A percentile compares a stretch with the other conserved stretches of the same genome.
Evolutionary conservation across 2,113 vertebrate genomes (phyloP).

Genomic region (Calidris pygmaea): DNA sequence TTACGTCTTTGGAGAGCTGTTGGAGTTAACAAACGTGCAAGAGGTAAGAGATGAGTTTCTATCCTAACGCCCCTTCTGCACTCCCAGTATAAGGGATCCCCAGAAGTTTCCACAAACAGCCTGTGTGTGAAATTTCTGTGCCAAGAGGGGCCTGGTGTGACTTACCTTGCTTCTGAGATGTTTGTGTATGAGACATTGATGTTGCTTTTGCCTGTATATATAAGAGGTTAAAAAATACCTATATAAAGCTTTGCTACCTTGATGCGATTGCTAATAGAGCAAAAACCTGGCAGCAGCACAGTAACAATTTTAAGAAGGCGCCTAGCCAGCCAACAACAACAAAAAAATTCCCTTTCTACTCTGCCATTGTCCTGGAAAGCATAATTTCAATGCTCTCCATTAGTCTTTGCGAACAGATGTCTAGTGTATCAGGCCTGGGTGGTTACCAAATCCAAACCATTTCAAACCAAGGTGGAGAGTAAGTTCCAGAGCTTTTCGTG

Average conservation of each 20-base stretch:
- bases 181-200: not conserved
- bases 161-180: not conserved
- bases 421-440: not conserved
- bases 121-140: not conserved
- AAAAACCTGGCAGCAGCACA: not conserved
- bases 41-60: slow-evolving; percentile 74
- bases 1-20: slow-evolving; percentile 83
- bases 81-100: not conserved
- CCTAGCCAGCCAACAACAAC: not conserved
- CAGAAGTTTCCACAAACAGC: not conserved
- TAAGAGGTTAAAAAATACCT: not conserved
- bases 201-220: not conserved
- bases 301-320: not conserved
- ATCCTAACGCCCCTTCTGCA: not conserved
- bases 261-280: not conserved
- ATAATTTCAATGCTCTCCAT: not conserved
- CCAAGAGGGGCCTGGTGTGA: not conserved
- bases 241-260: not conserved
- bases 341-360: not conserved
- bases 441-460: not conserved
- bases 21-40: slow-evolving; percentile 82
- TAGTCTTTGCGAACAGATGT: not conserved
- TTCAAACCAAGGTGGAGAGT: not conserved
- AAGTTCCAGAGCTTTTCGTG: not conserved
- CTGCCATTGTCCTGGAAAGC: not conserved